phyloP scores from a whole-genome alignment of 2,797 vertebrate genomes.

The Acanthis flammea region DNA sequence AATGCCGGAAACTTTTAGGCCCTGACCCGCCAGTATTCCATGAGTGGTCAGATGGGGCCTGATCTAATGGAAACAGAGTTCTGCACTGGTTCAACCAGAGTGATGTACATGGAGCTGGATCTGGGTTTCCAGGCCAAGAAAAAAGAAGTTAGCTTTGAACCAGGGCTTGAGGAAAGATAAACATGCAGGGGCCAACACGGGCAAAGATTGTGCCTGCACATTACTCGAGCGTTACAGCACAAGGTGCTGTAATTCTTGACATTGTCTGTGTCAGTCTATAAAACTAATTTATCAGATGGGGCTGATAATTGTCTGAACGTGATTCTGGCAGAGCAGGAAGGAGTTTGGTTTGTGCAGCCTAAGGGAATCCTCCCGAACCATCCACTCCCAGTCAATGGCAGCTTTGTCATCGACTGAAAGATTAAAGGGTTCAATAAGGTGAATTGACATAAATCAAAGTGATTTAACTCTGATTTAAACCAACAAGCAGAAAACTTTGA shows the following conservation, averaged over 20 bases:
- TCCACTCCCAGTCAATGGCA: background rate
- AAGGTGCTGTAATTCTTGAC: background rate
- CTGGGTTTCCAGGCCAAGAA: background rate
- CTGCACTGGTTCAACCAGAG: background rate
- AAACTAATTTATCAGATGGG: background rate
- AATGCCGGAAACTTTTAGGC: background rate
- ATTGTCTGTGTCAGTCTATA: background rate
- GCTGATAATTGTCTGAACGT: background rate
- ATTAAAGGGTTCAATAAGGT: slow-evolving; percentile 25
- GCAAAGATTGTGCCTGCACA: rapidly evolving
- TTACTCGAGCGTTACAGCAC: rapidly evolving
- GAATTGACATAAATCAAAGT: slow-evolving; percentile 22
- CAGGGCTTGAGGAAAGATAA: background rate
- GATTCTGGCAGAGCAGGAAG: background rate
- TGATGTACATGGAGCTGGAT: background rate
- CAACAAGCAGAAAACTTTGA: slow-evolving; percentile 26
- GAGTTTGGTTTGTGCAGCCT: background rate
- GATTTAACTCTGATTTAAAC: slow-evolving; percentile 24
- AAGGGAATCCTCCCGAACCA: background rate
- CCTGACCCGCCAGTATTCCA: rapidly evolving
- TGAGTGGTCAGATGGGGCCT: background rate
- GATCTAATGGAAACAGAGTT: background rate
- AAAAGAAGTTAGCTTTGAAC: background rate
- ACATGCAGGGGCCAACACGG: rapidly evolving
- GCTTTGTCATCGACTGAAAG: slow-evolving; percentile 18